Evolutionary conservation across 2,888 invertebrate species (phyloP), one percentile per base, ranked within the genome.

Genomic region (Chymomyza procnemis): DNA sequence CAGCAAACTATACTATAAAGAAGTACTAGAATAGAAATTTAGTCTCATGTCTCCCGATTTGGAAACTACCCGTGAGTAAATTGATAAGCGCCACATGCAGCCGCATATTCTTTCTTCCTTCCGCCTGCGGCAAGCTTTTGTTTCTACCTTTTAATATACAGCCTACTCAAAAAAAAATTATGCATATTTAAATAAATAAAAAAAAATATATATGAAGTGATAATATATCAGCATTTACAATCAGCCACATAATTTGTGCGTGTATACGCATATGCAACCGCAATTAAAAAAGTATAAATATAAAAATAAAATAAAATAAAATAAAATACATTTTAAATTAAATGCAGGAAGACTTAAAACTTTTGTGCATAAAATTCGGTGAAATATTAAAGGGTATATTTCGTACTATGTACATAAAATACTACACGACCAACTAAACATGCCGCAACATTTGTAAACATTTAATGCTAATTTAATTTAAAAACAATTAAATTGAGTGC

Each of bases 391-490:
- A 74, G 78, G 63, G 68, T 61, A 62, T 26, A 67, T n/a, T n/a
- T n/a, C n/a, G n/a, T n/a, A n/a, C n/a, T 61, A 18, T 34, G 52
- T 21, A 52, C 0, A 52, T 26, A 26, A 26, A 26, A 0, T 5
- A 26, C 26, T 26, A n/a, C n/a, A n/a, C 34, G 34, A 9, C 34
- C 34, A 34, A 8, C 34, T 34, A 8, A 34, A 34, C 34, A 34
- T 34, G 9, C 34, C 34, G 34, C 34, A 34, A 34, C 34, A 34
- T 64, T 76, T 76, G 74, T 78, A 80, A 78, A 76, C 78, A 78
- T 87, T 82, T 78, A 78, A 75, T 85, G 83, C 76, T 83, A 87
- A 83, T 83, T 83, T 85, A 85, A 87, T 87, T 83, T 74, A 80
- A 80, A 82, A 73, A 80, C 80, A 83, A 83, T 83, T 83, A 86